These are phyloP conservation scores for Sebastes fasciatus DNA, from an alignment of 2,113 vertebrate species.

Conservation along the genomic window DNA sequence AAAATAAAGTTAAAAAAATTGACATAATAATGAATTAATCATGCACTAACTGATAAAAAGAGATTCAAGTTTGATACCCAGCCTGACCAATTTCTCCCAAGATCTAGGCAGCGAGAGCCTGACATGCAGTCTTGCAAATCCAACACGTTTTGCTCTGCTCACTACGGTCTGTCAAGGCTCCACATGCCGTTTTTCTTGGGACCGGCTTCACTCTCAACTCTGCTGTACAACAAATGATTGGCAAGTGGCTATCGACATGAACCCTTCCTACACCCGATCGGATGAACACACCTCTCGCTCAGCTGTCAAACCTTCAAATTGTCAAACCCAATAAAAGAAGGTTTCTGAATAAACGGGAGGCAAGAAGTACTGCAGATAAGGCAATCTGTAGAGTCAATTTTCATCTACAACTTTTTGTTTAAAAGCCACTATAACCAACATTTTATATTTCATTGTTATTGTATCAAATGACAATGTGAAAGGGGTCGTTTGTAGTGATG, in stretches of 20 bases:
- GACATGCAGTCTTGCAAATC: slow-evolving; percentile 1
- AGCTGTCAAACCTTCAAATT: slow-evolving; percentile 21
- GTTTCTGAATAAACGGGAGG: slow-evolving; percentile 3
- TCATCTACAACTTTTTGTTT: too few relatives aligned
- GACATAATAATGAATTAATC: not conserved
- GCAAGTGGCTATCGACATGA: slow-evolving; percentile 7
- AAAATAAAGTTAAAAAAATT: not conserved
- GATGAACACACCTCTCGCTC: slow-evolving; percentile 22
- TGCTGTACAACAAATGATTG: slow-evolving; percentile 34
- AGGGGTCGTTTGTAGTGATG: not conserved
- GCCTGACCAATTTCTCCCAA: not conserved
- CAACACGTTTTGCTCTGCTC: not conserved
- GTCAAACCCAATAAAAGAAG: not conserved
- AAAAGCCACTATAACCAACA: not conserved
- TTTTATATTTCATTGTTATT: not conserved
- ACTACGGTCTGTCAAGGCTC: not conserved
- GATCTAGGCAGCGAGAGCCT: not conserved
- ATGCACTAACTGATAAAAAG: not conserved
- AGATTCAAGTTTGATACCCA: not conserved
- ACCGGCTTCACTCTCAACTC: not conserved
- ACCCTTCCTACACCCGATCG: slow-evolving; percentile 9
- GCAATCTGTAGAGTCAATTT: not conserved
- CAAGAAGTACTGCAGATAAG: not conserved
- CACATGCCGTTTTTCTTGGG: not conserved
- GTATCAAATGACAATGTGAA: not conserved